These are phyloP conservation scores for Pseudochaenichthys georgianus DNA, from an alignment of 2,797 vertebrate species.

Conservation along the genomic window DNA sequence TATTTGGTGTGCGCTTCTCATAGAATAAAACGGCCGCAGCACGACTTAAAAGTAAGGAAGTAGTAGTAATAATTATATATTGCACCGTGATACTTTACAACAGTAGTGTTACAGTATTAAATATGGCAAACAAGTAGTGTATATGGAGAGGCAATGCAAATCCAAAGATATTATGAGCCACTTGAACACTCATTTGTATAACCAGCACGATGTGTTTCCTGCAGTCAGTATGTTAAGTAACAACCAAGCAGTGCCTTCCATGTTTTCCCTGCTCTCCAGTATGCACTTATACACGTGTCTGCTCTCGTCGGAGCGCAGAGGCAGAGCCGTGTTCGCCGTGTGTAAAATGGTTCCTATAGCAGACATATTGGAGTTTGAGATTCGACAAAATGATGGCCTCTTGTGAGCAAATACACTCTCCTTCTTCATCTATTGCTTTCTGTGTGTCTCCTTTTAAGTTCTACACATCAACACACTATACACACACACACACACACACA, in stretches of 20 bases:
- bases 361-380: conserved; percentile 65
- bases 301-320: conserved; percentile 40
- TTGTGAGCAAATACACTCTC: conserved; percentile 53
- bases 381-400: conserved; percentile 75
- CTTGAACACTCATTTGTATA: not conserved
- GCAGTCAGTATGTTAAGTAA: not conserved
- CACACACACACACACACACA: too few species aligned
- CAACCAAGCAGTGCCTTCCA: not conserved
- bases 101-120: too few species aligned
- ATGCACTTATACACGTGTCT: conserved; percentile 11
- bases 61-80: too few species aligned
- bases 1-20: too few species aligned
- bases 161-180: not conserved
- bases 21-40: too few species aligned
- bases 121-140: too few species aligned
- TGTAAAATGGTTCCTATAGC: conserved; percentile 57
- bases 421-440: conserved; percentile 36
- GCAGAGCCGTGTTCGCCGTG: conserved; percentile 48
- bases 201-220: not conserved
- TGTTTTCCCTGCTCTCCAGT: conserved; percentile 6
- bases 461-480: conserved; percentile 39
- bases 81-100: too few species aligned
- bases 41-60: too few species aligned
- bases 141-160: not conserved
- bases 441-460: conserved; percentile 56